Conservation (phyloP, 2,113 vertebrate genomes). For the Catharus fuscescens region DNA sequence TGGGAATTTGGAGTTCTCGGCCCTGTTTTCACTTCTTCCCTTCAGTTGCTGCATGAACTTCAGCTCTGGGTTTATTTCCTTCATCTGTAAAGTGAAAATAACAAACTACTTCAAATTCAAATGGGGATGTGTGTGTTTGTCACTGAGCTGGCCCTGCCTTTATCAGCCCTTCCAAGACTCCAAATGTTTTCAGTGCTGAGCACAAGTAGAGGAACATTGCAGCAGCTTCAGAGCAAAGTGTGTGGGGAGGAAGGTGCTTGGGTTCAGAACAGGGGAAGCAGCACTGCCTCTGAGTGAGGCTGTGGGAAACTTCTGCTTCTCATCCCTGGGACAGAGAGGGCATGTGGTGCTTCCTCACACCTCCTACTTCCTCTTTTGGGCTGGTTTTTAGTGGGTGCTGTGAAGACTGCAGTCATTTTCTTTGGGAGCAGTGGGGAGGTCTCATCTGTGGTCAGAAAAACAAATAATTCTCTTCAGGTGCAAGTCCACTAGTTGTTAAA, state of each 20-base stretch:
- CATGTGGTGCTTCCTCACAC: background rate
- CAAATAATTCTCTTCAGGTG: background rate
- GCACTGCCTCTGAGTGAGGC: background rate
- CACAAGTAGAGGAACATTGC: background rate
- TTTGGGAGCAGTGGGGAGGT: background rate
- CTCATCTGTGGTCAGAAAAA: background rate
- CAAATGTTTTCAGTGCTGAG: background rate
- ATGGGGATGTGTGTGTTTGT: background rate
- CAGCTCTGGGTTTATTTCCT: background rate
- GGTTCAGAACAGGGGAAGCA: background rate
- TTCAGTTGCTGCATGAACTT: background rate
- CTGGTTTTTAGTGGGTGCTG: background rate
- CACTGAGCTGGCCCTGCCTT: background rate
- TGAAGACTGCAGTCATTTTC: background rate
- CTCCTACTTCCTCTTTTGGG: background rate
- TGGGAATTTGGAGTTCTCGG: background rate
- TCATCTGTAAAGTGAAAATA: background rate
- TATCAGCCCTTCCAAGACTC: background rate
- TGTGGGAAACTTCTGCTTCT: constrained; percentile 8
- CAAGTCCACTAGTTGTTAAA: background rate
- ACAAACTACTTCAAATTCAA: background rate
- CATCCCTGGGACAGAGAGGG: background rate
- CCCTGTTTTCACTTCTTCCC: background rate
- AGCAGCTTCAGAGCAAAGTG: background rate
- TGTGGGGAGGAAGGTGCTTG: background rate